Percentiles rank a stretch among this genome's conserved stretches.
Conservation (phyloP, 2,113 vertebrate genomes). For the Cyprinodon tularosa region DNA sequence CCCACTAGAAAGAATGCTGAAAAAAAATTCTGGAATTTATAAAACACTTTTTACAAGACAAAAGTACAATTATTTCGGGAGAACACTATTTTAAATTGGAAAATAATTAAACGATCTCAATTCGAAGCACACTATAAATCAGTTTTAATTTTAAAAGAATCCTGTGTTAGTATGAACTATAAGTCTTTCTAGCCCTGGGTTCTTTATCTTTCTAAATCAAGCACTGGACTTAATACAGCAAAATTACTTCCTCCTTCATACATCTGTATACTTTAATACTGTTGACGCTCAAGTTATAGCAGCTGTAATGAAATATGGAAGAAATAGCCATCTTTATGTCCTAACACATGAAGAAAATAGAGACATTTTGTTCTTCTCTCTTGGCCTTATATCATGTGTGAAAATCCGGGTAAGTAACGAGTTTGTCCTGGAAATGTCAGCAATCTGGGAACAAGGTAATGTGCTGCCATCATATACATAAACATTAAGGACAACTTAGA, state of each 20-base stretch:
- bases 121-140: neutral
- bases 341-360: neutral
- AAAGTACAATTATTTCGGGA: neutral
- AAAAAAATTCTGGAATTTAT: no score
- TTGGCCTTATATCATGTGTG: neutral
- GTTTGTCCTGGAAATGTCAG: neutral
- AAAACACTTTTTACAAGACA: no score
- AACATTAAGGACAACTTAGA: neutral
- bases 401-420: neutral
- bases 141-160: neutral
- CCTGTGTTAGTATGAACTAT: neutral
- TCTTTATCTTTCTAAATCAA: neutral
- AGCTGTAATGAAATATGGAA: neutral
- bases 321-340: neutral
- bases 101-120: neutral
- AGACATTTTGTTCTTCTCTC: neutral
- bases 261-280: neutral
- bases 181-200: neutral
- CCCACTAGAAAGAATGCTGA: no score
- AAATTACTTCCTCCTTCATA: neutral
- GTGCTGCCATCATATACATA: neutral
- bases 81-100: neutral
- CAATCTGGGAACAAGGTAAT: neutral
- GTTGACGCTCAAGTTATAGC: neutral
- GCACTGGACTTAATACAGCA: neutral